These are phyloP conservation scores for Sinodicranocentrus sp. DNA, from an alignment of 2,888 invertebrate species.

Conservation along the genomic window DNA sequence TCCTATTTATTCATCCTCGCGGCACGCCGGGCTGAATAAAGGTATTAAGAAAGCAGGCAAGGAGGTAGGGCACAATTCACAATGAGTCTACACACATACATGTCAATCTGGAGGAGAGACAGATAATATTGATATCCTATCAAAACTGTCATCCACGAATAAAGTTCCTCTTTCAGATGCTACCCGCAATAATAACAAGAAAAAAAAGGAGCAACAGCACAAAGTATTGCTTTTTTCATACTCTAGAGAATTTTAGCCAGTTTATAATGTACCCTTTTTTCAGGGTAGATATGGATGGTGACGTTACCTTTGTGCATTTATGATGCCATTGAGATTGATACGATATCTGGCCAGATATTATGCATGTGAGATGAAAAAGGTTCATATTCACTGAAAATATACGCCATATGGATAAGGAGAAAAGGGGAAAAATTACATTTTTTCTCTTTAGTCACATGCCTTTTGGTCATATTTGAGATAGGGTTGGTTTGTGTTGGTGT, in stretches of 20 bases:
- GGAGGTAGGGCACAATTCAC: slow-evolving; percentile 32
- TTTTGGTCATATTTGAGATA: too few relatives aligned
- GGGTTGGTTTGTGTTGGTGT: too few relatives aligned
- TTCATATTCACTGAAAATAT: too few relatives aligned
- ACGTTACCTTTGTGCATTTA: slow-evolving; percentile 34
- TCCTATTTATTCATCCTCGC: slow-evolving; percentile 42
- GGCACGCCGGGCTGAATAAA: slow-evolving; percentile 26
- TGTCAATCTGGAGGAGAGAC: slow-evolving; percentile 58
- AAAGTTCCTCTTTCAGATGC: slow-evolving; percentile 43
- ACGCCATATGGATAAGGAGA: neutral
- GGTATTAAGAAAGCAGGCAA: slow-evolving; percentile 47
- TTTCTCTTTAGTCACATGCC: too few relatives aligned
- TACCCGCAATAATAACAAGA: slow-evolving; percentile 16
- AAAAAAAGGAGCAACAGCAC: neutral
- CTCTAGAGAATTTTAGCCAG: slow-evolving; percentile 4
- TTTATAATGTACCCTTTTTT: slow-evolving; percentile 7
- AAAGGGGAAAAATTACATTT: neutral
- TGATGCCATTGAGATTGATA: neutral
- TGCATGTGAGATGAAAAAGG: neutral
- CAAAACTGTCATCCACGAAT: slow-evolving; percentile 76
- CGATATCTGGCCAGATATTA: neutral
- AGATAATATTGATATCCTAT: slow-evolving; percentile 76
- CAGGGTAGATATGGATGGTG: too few relatives aligned
- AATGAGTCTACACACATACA: slow-evolving; percentile 41
- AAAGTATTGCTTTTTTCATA: neutral